Evolutionary conservation across 2,797 vertebrate genomes (phyloP), one percentile per base, ranked within the genome.

Genomic region (Leptoclinus maculatus): DNA sequence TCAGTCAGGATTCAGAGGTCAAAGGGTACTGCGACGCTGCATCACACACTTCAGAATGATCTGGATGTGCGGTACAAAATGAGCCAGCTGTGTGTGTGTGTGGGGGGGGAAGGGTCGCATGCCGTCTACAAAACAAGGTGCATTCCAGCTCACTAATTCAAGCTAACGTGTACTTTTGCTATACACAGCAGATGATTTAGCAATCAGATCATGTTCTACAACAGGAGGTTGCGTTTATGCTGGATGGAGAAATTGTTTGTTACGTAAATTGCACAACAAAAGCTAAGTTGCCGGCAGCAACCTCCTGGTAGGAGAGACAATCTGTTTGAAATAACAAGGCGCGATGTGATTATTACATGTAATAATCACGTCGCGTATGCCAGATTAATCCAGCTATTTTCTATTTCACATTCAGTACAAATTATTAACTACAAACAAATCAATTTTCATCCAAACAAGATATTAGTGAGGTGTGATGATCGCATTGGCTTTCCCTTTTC

Each of bases 1-100:
- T 94, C 93, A 94, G 76, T 94, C 90, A 91, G 87, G 84, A 91
- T 87, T 67, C 78, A 85, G 86, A 87, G 93, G 94, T 94, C 89
- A 94, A 91, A 92, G 91, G 90, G 65, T 76, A 80, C 74, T 76
- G 66, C 78, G 56, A 75, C 84, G 87, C 85, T 65, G 76, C 84
- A 63, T 83, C 75, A 76, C 83, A 80, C 76, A 85, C 82, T 75
- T 72, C 39, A 60, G 47, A 76, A 82, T 74, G 57, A 74, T 77
- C 66, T 86, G 78, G 83, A 78, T 47, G 82, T 72, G 80, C 66
- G 63, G 76, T 71, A 76, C 71, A 76, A 34, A 77, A 82, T 39
- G 68, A 84, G 86, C 71, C 67, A 66, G 79, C 76, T 60, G 72
- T 41, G 69, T 23, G 10, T 16, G 41, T 13, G 41, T 12, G 41